These are phyloP conservation scores for Tachysurus vachellii DNA, from an alignment of 2,113 vertebrate species.

Conservation along the genomic window DNA sequence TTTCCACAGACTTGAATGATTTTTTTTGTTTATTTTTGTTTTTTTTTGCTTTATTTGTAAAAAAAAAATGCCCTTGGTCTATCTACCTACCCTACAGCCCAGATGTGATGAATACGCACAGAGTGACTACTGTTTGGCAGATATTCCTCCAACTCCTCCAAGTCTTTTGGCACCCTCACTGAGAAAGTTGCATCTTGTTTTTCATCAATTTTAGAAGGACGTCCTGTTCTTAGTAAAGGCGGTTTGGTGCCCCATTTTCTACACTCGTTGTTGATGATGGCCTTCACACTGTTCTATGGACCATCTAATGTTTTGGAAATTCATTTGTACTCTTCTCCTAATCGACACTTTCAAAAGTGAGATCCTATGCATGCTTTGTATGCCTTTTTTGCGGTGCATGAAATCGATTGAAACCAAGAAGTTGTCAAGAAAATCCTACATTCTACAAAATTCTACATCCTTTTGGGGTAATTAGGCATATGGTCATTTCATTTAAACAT, in stretches of 20 bases:
- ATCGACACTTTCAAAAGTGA: neutral
- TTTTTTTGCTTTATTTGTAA: neutral
- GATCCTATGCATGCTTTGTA: neutral
- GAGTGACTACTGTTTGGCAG: neutral
- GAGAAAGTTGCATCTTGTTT: neutral
- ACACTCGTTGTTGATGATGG: neutral
- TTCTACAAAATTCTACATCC: neutral
- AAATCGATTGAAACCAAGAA: neutral
- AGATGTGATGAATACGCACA: neutral
- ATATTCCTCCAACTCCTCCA: neutral
- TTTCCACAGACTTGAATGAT: too few relatives aligned
- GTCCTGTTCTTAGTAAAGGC: too few relatives aligned
- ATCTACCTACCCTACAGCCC: neutral
- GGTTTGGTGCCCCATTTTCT: neutral
- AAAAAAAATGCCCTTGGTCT: neutral
- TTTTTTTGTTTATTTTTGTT: too few relatives aligned
- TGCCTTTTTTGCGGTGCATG: neutral
- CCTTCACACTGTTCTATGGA: neutral
- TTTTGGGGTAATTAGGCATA: neutral
- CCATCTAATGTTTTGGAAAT: neutral
- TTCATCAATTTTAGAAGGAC: neutral
- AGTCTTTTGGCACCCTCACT: neutral
- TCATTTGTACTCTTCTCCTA: neutral
- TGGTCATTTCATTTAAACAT: neutral
- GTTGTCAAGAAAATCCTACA: neutral